Conservation (phyloP, 2,113 vertebrate species). For the Indri indri region DNA sequence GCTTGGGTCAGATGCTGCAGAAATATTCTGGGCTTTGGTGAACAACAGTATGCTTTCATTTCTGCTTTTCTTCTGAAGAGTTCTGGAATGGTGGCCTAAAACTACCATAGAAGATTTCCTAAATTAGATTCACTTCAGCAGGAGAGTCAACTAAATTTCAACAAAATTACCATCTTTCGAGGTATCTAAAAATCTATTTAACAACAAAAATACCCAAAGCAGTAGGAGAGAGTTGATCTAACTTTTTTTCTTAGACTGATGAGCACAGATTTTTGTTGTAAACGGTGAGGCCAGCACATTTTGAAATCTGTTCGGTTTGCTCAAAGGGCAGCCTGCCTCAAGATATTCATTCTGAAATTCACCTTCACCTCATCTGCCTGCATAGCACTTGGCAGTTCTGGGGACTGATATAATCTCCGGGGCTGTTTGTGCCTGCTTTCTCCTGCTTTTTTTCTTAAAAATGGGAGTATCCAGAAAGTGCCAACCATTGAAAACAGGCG, state of each 20-base stretch:
- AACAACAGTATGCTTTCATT: slow-evolving; percentile 21
- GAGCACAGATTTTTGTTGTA: background rate
- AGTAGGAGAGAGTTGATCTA: background rate
- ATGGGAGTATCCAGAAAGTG: background rate
- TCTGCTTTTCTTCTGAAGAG: slow-evolving; percentile 12
- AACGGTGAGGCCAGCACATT: background rate
- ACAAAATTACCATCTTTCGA: slow-evolving; percentile 6
- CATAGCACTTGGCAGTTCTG: background rate
- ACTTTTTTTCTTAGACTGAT: background rate
- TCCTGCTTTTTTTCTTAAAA: background rate
- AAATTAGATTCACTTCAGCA: slow-evolving; percentile 27
- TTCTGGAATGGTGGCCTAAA: slow-evolving; percentile 30
- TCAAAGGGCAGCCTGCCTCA: background rate
- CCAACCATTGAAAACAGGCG: background rate
- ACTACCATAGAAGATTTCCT: background rate
- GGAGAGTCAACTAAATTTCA: slow-evolving; percentile 14
- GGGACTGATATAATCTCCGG: background rate
- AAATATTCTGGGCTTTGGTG: slow-evolving; percentile 2
- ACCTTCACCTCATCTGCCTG: slow-evolving; percentile 1
- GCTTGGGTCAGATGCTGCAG: background rate
- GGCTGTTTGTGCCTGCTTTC: background rate
- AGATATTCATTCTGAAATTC: background rate
- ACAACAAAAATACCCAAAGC: background rate
- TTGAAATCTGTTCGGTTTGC: slow-evolving; percentile 6
- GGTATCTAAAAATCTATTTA: background rate